Base-by-base conservation (phyloP, 2,797 vertebrate species). In the Myioborus melanocephalus region DNA sequence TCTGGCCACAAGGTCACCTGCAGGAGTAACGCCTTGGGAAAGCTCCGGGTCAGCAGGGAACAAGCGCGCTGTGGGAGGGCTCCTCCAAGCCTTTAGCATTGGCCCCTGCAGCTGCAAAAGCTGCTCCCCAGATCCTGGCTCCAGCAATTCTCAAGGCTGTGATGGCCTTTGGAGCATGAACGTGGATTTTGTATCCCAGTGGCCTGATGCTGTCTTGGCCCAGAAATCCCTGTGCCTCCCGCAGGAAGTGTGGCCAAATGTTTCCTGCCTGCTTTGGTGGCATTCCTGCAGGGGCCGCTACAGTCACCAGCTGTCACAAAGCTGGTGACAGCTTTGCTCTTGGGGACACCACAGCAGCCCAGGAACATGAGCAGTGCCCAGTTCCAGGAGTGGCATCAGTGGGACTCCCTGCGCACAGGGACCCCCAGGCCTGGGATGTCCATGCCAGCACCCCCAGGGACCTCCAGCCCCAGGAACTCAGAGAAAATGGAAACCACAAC, bases 21-120 rank as follows among this genome's bases (percentile, higher is more conserved):
- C 35, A 52, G 19, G 8, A 32, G 5, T 23, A 69, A 32, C 0
- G 0, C 11, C 28, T 52, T 1, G 1, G 28, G 9, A 52, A 52
- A 18, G 47, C 28, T 39, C 5, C 1, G 4, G 49, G 28, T 69
- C 28, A 14, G 49, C 15, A 15, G 28, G 24, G 19, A 66, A 35
- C 2, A 2, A 37, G 39, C 7, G 30, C 1, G 3, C 26, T 28
- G 35, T 37, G 17, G 1, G 5, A 35, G 11, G 8, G 17, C 32
- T 46, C 23, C 23, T 46, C n/a, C 22, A 34, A 24, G 10, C 22
- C n/a, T 56, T 56, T 34, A 55, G 14, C 9, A 34, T 23, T 34
- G 10, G 27, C 12, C 8, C 21, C n/a, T 35, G 50, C 27, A 65
- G n/a, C 60, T 53, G 37, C 32, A 50, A 77, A 63, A 24, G 32